Evolutionary conservation across 2,888 invertebrate genomes (phyloP), one percentile per base, ranked within the genome.

Genomic region (Microctonus aethiopoides): DNA sequence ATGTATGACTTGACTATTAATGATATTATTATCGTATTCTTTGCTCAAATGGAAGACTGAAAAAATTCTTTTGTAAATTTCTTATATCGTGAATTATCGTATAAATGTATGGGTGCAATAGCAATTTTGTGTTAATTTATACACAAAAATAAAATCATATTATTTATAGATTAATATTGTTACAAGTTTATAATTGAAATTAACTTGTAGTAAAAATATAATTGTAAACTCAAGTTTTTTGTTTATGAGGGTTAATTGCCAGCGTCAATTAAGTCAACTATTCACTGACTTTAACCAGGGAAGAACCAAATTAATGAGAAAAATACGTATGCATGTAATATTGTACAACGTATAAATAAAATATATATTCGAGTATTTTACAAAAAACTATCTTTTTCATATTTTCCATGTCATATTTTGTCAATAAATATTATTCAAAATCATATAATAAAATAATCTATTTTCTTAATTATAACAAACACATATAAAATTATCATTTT

Each of bases 41-140:
- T 73, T 72, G 75, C 74, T 76, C 75, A 74, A 77, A 75, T 72
- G 67, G 56, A 72, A 75, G 75, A 76, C 74, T 74, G 74, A 74
- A 67, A 69, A 74, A 67, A 69, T 56, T 73, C 73, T 71, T 63
- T 71, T 70, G 71, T 74, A 74, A 72, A 74, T 72, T 63, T 71
- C 71, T 68, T 61, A 68, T 62, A 69, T 62, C 71, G 68, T 72
- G 39, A 39, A 72, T 72, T 39, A 64, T 64, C n/a, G n/a, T 41
- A 41, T 26, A 16, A 11, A 60, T 32, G 11, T 24, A 61, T 26
- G n/a, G 2, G n/a, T 7, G 46, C 2, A 9, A n/a, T 4, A n/a
- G 16, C 16, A 16, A 46, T 46, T 46, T 16, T 16, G 16, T 46
- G 46, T 46, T 46, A 46, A 16, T 4, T 4, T 46, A 46, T 46